phyloP scores from a whole-genome alignment of 1,140 invertebrate species.

The Parapsyche elsis region DNA sequence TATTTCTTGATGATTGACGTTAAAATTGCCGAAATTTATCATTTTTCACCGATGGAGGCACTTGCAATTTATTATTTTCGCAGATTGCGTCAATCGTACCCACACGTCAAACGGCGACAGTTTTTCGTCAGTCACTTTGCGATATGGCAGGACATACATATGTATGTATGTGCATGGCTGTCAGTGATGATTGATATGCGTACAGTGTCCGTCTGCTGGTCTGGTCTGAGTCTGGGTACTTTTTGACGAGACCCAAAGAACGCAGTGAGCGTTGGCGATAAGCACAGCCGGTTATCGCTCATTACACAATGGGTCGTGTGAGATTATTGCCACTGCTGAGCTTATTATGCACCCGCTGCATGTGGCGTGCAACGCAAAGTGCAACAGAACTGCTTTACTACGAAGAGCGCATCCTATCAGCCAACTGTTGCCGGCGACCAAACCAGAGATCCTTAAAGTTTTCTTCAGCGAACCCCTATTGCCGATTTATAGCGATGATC shows the following conservation, averaged over 20 bases:
- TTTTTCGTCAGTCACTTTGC: too few relatives aligned
- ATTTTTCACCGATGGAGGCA: too few relatives aligned
- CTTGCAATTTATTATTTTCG: too few relatives aligned
- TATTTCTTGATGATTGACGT: too few relatives aligned
- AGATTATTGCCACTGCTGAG: slow-evolving; percentile 7
- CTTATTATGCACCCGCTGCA: not conserved
- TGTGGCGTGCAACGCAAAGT: not conserved
- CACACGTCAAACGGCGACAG: too few relatives aligned
- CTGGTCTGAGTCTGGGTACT: not conserved
- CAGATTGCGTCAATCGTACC: too few relatives aligned
- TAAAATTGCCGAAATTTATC: too few relatives aligned
- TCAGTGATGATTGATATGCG: not conserved
- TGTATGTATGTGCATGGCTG: too few relatives aligned
- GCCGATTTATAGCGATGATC: slow-evolving; percentile 4
- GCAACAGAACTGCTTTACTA: not conserved
- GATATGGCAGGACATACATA: too few relatives aligned
- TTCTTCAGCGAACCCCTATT: not conserved
- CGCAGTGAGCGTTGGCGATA: not conserved
- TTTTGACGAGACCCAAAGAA: not conserved
- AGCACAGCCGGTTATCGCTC: not conserved
- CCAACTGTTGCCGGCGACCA: not conserved
- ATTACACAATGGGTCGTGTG: slow-evolving; percentile 23
- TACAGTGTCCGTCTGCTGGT: not conserved
- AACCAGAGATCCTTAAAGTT: not conserved
- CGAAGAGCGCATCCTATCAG: not conserved